Evolutionary conservation across 2,888 invertebrate species (phyloP).

Genomic region (Tipula confusa): DNA sequence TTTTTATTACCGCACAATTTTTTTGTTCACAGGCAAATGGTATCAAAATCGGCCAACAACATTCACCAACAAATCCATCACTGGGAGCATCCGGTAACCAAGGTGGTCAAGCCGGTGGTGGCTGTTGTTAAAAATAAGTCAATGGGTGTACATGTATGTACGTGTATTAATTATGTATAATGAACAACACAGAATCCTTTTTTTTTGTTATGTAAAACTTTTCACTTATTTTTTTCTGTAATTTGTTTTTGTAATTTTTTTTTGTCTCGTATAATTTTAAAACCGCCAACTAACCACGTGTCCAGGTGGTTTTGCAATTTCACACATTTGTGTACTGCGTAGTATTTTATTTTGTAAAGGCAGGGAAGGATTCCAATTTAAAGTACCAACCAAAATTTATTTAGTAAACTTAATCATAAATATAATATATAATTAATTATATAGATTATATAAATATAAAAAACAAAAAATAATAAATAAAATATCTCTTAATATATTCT

Average conservation of each 20-base stretch:
- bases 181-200: background rate
- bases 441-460: background rate
- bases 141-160: background rate
- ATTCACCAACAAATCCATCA: slow-evolving; percentile 84
- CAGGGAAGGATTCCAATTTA: background rate
- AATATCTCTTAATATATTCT: slow-evolving; percentile 3
- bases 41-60: slow-evolving; percentile 98
- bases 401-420: background rate
- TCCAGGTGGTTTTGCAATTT: background rate
- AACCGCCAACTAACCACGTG: too few species aligned
- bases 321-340: background rate
- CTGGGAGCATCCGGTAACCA: slow-evolving; percentile 75
- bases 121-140: slow-evolving; percentile 71
- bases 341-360: background rate
- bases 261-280: background rate
- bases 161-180: background rate
- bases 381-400: slow-evolving; percentile 1
- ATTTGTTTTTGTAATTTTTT: background rate
- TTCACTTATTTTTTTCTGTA: background rate
- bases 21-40: slow-evolving; percentile 82
- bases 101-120: slow-evolving; percentile 70
- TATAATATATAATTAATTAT: background rate
- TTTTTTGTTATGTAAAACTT: background rate
- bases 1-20: slow-evolving; percentile 27
- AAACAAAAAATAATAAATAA: background rate